phyloP scores from a whole-genome alignment of 2,888 invertebrate species.

The Chaitophorus viminalis region DNA sequence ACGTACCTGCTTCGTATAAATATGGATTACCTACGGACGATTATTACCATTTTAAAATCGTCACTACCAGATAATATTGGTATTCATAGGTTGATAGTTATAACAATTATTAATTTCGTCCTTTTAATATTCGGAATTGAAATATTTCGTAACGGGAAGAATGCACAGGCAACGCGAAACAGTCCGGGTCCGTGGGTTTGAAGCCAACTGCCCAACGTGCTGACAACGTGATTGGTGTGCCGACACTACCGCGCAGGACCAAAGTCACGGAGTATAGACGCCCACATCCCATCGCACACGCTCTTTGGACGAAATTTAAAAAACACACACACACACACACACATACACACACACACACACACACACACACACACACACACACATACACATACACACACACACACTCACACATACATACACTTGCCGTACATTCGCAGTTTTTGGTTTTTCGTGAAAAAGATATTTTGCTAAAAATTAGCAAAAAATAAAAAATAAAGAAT shows the following conservation, averaged over 20 bases:
- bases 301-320: constrained; percentile 12
- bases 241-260: constrained; percentile 50
- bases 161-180: constrained; percentile 38
- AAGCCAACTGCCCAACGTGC: constrained; percentile 57
- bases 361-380: too few species aligned
- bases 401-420: too few species aligned
- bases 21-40: not conserved
- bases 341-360: not conserved
- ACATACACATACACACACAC: too few species aligned
- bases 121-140: not conserved
- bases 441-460: too few species aligned
- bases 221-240: constrained; percentile 55
- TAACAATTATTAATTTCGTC: not conserved
- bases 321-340: not conserved
- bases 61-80: not conserved
- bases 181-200: constrained; percentile 37
- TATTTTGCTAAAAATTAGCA: too few species aligned
- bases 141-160: constrained; percentile 23
- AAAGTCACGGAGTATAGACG: not conserved
- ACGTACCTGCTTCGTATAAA: constrained; percentile 23
- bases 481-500: too few species aligned
- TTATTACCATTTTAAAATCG: not conserved
- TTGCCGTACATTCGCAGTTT: too few species aligned
- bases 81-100: not conserved
- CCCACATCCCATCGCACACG: constrained; percentile 47